Conservation (phyloP, 2,113 vertebrate species). For the Catharus bicknelli region DNA sequence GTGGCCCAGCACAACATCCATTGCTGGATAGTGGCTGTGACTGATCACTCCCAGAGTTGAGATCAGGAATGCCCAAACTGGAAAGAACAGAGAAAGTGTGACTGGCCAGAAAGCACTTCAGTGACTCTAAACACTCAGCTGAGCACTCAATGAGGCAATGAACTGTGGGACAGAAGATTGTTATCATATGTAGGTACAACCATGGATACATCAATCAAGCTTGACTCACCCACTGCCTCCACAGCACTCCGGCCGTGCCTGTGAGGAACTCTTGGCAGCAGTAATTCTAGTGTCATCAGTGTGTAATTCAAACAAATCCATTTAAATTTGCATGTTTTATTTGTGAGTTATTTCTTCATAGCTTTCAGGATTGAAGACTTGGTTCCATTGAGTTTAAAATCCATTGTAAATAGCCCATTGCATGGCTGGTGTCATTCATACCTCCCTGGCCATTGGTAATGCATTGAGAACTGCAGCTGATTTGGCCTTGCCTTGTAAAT, state of each 20-base stretch:
- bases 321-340: neutral
- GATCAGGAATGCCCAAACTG: neutral
- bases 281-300: neutral
- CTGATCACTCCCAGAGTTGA: neutral
- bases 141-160: neutral
- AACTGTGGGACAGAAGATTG: neutral
- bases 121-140: neutral
- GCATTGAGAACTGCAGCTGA: neutral
- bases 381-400: neutral
- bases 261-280: neutral
- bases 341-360: neutral
- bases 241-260: neutral
- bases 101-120: neutral
- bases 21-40: neutral
- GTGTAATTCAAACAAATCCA: neutral
- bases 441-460: neutral
- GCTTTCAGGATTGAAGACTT: neutral
- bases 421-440: neutral
- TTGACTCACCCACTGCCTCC: neutral
- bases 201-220: neutral
- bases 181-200: neutral
- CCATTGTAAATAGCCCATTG: accelerated
- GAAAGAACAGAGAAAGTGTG: neutral
- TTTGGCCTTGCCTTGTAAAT: neutral
- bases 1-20: neutral